Base-by-base conservation (phyloP, 2,888 invertebrate species). In the Diogma glabrata region DNA sequence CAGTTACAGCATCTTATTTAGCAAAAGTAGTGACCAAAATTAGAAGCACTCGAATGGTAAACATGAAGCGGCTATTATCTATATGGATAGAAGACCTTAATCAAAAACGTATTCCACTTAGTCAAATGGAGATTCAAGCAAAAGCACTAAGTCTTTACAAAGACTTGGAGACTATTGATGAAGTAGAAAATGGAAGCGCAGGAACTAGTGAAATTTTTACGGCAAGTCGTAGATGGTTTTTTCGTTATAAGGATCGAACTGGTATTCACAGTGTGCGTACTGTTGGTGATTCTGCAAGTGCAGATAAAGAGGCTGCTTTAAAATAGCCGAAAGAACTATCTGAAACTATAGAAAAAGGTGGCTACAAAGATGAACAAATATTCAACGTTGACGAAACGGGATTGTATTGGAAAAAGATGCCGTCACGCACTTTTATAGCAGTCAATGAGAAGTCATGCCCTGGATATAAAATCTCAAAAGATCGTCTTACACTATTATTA, bases 361-460 rank as follows among this genome's bases (percentile, higher is more conserved):
- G 38, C 12, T 51, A 51, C 36, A 51, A 14, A 28, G 22, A 46
- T 10, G 19, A 59, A 46, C 59, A 59, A 55, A 56, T 60, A 10
- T 60, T 59, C 50, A 59, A 59, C 52, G 58, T 58, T 10, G 57
- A 58, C 30, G 60, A 56, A 47, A 57, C 54, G 8, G 57, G 58
- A 7, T 49, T 60, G 6, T 61, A 55, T 54, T 60, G 57, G 57
- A 62, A 58, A 36, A 56, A 55, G 55, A 58, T 63, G 60, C 60
- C 62, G 19, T 54, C 56, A 17, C 48, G 58, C 49, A 63, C 63
- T 36, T 63, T 55, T 53, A 57, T 62, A 45, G 55, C 60, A 19
- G 55, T 57, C 53, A 53, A 54, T 6, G 59, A 62, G 52, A 61
- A 61, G 53, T 50, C 59, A 48, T 49, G 47, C 33, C 50, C 53